Percentiles rank a stretch among this genome's conserved stretches.
Evolutionary conservation across 2,113 vertebrate species (phyloP).

Genomic region (Stegostoma tigrinum): DNA sequence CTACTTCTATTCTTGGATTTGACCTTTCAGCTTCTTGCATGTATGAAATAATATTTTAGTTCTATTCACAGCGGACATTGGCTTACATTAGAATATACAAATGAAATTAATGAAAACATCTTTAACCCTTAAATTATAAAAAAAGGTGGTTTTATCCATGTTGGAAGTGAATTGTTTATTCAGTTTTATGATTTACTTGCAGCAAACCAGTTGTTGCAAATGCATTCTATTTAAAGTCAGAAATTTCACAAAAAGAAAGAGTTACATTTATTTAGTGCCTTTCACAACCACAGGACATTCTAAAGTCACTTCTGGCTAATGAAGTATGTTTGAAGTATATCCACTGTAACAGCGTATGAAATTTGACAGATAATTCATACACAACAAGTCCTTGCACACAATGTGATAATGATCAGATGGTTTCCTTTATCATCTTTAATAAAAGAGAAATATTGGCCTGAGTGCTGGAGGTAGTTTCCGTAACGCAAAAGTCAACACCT

Average conservation of each 20-base stretch:
- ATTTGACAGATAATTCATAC: not conserved
- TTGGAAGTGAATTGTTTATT: not conserved
- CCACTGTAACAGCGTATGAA: not conserved
- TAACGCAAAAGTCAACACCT: not conserved
- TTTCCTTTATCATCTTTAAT: not conserved
- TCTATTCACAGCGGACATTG: not conserved
- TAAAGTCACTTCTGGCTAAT: not conserved
- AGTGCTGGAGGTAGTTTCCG: too few species aligned
- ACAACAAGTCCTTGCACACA: not conserved
- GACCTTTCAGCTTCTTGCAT: conserved; percentile 20
- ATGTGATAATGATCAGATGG: not conserved
- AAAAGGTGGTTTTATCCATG: not conserved
- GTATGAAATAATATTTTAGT: not conserved
- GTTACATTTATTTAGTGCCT: too few species aligned
- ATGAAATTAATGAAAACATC: not conserved
- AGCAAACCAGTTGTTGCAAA: not conserved
- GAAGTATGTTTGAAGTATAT: not conserved
- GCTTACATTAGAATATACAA: not conserved
- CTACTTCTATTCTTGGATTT: conserved; percentile 36
- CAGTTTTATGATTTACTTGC: not conserved
- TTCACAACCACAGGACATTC: not conserved
- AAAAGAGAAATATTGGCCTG: too few species aligned
- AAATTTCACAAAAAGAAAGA: not conserved
- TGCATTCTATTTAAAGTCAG: not conserved
- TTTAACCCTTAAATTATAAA: not conserved